phyloP scores from a whole-genome alignment of 1,140 invertebrate species.

The Lucilia cuprina region DNA sequence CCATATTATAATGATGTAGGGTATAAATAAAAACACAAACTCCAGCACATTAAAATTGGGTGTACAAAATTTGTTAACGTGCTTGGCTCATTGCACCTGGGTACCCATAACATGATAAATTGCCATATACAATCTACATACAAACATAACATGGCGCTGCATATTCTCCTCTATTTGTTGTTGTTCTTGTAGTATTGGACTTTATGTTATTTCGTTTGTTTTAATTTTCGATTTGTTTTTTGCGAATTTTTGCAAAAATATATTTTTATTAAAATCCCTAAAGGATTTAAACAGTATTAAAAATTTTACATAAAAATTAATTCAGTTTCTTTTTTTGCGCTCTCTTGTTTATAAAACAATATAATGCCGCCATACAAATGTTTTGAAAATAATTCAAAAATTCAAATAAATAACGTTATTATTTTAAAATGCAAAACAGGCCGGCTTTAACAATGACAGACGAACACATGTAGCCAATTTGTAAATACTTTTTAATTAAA shows the following conservation, averaged over 20 bases:
- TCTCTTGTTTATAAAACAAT: no score
- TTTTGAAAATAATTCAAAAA: no score
- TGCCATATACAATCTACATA: background rate
- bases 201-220: background rate
- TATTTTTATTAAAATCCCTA: background rate
- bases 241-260: background rate
- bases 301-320: conserved; percentile 4
- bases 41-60: background rate
- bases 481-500: no score
- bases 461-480: no score
- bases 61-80: conserved; percentile 29
- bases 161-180: no score
- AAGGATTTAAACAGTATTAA: conserved; percentile 25
- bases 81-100: conserved; percentile 28
- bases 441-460: no score
- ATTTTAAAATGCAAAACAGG: no score
- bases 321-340: background rate
- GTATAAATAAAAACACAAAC: background rate
- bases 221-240: background rate
- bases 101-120: conserved; percentile 30
- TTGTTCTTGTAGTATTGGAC: background rate
- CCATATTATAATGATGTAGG: no score
- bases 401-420: no score
- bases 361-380: no score
- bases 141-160: background rate